These are phyloP conservation scores for Loxodonta africana DNA, from an alignment of 2,113 vertebrate species.

Conservation along the genomic window DNA sequence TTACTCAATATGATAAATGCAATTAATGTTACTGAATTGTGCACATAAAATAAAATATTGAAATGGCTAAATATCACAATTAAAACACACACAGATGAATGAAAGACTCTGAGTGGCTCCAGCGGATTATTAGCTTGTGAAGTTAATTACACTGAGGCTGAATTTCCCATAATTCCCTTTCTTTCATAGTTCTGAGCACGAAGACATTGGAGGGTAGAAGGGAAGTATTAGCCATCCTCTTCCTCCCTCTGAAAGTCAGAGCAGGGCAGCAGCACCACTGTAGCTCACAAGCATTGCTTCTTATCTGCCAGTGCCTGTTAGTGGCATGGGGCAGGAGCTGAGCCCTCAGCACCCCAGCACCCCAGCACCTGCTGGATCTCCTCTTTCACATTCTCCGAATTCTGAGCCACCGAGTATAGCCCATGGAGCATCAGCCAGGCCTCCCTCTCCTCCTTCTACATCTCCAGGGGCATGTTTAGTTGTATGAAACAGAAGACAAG, in stretches of 20 bases:
- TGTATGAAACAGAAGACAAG: not conserved
- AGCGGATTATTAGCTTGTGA: not conserved
- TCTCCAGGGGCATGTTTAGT: not conserved
- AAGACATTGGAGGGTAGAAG: not conserved
- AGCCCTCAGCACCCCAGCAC: rapidly evolving
- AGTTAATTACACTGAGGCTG: not conserved
- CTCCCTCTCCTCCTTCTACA: not conserved
- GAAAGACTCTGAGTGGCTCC: not conserved
- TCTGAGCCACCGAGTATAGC: not conserved
- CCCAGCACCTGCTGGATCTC: not conserved
- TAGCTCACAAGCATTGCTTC: rapidly evolving
- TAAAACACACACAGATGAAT: not conserved
- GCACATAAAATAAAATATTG: too few relatives aligned
- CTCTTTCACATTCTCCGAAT: not conserved
- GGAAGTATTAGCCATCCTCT: too few relatives aligned
- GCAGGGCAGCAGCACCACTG: not conserved
- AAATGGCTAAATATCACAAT: too few relatives aligned
- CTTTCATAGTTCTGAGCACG: not conserved
- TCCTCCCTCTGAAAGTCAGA: not conserved
- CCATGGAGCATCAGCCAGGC: too few relatives aligned
- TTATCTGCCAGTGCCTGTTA: not conserved
- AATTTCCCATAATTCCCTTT: not conserved
- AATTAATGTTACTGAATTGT: too few relatives aligned
- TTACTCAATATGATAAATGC: too few relatives aligned
- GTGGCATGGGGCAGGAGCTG: rapidly evolving